Percentiles rank a stretch among this genome's conserved stretches.
Evolutionary conservation across 2,113 vertebrate genomes (phyloP).

Genomic region (Corythoichthys intestinalis): DNA sequence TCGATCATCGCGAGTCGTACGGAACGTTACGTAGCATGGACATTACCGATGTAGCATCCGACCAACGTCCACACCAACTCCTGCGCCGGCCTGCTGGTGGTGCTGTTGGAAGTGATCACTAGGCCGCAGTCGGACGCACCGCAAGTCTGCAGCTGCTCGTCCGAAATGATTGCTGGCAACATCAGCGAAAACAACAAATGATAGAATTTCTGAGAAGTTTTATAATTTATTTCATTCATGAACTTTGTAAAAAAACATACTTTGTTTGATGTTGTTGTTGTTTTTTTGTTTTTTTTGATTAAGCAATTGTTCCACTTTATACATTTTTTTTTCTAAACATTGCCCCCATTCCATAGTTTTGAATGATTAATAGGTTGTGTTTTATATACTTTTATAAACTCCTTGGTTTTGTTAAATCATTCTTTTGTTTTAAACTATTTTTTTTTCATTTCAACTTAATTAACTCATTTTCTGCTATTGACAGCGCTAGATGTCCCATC

Average conservation of each 20-base stretch:
- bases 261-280: background rate
- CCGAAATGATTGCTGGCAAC: constrained; percentile 63
- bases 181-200: background rate
- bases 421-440: too few relatives aligned
- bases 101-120: constrained; percentile 26
- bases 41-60: constrained; percentile 85
- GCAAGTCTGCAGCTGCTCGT: constrained; percentile 73
- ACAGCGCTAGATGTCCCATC: too few relatives aligned
- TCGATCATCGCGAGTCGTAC: background rate
- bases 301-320: background rate
- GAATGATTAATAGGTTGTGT: too few relatives aligned
- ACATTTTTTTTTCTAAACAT: too few relatives aligned
- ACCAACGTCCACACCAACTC: constrained; percentile 80
- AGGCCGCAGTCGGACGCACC: constrained; percentile 78
- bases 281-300: background rate
- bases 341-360: too few relatives aligned
- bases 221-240: background rate
- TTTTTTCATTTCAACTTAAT: too few relatives aligned
- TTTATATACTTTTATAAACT: too few relatives aligned
- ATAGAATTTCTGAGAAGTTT: background rate
- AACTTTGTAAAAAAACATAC: background rate
- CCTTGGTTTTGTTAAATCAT: too few relatives aligned
- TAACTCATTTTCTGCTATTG: too few relatives aligned
- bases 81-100: constrained; percentile 57
- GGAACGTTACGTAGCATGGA: too few relatives aligned